Conservation (phyloP, 2,113 vertebrate species). For the Cebus imitator region DNA sequence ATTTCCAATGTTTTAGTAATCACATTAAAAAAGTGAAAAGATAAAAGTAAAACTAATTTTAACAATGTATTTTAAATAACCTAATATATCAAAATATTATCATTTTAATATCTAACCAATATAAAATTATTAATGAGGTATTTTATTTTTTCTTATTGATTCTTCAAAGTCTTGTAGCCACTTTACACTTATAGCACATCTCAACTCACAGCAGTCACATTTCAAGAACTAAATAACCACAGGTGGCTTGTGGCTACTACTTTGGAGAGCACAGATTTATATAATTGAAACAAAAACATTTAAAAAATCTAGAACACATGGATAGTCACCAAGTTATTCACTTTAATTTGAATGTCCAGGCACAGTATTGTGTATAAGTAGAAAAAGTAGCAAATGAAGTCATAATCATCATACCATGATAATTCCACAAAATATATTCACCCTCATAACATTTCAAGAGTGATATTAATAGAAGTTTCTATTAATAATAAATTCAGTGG, state of each 20-base stretch:
- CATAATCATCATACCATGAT: neutral
- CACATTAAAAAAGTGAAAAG: neutral
- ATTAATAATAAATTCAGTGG: neutral
- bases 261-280: neutral
- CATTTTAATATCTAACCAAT: neutral
- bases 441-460: neutral
- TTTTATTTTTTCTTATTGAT: neutral
- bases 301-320: neutral
- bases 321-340: neutral
- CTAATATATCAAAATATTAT: neutral
- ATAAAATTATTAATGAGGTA: neutral
- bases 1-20: neutral
- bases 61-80: neutral
- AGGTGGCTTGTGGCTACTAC: neutral
- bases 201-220: neutral
- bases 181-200: neutral
- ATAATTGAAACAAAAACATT: neutral
- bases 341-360: neutral
- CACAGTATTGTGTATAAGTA: neutral
- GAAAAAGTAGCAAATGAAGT: neutral
- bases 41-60: neutral
- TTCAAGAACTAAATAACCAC: neutral
- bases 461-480: constrained; percentile 17
- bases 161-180: neutral
- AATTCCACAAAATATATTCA: neutral